Conservation (phyloP, 2,113 vertebrate genomes). For the Grus americana region DNA sequence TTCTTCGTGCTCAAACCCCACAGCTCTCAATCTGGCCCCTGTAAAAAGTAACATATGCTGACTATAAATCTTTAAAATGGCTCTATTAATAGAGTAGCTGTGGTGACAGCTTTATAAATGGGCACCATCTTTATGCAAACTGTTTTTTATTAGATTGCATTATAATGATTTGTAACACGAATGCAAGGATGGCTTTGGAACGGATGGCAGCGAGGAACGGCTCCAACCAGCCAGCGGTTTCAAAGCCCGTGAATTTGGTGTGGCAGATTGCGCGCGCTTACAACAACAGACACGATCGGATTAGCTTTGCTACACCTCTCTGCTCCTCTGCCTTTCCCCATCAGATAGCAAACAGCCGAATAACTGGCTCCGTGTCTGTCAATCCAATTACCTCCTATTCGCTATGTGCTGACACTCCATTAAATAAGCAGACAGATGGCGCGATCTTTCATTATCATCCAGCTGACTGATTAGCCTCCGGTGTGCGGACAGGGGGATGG, state of each 20-base stretch:
- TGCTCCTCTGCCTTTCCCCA: conserved; percentile 58
- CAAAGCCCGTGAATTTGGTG: neutral
- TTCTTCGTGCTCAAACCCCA: conserved; percentile 46
- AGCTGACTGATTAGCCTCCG: conserved; percentile 24
- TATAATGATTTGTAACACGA: conserved; percentile 46
- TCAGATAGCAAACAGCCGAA: conserved; percentile 63
- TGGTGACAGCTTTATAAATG: conserved; percentile 76
- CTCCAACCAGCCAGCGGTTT: neutral
- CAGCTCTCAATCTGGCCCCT: conserved; percentile 68
- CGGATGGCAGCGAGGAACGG: neutral
- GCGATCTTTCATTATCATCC: conserved; percentile 54
- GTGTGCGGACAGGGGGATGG: neutral
- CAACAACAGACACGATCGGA: conserved; percentile 37
- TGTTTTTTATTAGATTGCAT: conserved; percentile 54
- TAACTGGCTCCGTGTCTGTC: conserved; percentile 70
- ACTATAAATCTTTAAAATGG: conserved; percentile 76
- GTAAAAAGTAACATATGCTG: conserved; percentile 73
- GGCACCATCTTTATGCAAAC: conserved; percentile 71
- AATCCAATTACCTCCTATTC: conserved; percentile 68
- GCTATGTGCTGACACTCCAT: conserved; percentile 66
- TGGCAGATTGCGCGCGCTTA: neutral
- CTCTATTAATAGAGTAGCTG: conserved; percentile 74
- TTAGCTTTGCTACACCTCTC: conserved; percentile 57
- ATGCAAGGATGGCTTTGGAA: conserved; percentile 29
- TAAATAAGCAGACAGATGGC: conserved; percentile 62